These are phyloP conservation scores for Eudorcas thomsonii DNA, from an alignment of 2,113 vertebrate genomes.

Conservation along the genomic window DNA sequence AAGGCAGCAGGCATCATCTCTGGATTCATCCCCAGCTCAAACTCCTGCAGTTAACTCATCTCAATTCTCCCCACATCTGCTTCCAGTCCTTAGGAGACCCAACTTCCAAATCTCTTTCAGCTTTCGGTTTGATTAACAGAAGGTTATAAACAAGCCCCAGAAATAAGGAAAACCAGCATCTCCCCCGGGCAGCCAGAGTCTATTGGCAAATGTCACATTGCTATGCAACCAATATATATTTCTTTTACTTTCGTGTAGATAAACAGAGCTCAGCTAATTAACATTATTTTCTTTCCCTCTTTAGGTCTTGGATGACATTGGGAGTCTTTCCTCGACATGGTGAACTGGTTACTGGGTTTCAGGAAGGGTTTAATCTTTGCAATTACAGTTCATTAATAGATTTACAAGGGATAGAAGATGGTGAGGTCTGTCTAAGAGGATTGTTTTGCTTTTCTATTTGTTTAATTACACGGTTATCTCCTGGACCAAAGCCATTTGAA, in stretches of 20 bases:
- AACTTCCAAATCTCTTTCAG: background rate
- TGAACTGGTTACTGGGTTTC: conserved; percentile 66
- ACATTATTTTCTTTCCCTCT: conserved; percentile 42
- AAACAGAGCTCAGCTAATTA: conserved; percentile 72
- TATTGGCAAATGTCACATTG: background rate
- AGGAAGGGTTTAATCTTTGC: conserved; percentile 61
- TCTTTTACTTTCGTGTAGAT: conserved; percentile 54
- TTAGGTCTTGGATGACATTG: conserved; percentile 55
- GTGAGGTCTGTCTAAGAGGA: conserved; percentile 25
- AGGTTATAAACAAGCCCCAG: conserved; percentile 29
- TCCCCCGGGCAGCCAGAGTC: background rate
- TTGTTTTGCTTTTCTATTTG: conserved; percentile 57
- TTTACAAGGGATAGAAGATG: conserved; percentile 43
- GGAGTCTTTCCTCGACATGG: background rate
- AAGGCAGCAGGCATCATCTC: background rate
- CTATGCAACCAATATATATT: conserved; percentile 47
- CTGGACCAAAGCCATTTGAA: conserved; percentile 49
- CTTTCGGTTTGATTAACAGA: conserved; percentile 20
- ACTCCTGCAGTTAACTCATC: background rate
- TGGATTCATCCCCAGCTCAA: background rate
- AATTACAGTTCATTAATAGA: conserved; percentile 75
- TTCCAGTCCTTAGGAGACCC: background rate
- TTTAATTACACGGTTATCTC: conserved; percentile 61
- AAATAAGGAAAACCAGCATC: conserved; percentile 3
- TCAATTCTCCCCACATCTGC: background rate